Percentiles rank a stretch among this genome's conserved stretches.
These are phyloP conservation scores for Leptopterna dolabrata DNA, from an alignment of 2,888 invertebrate genomes.

Conservation along the genomic window DNA sequence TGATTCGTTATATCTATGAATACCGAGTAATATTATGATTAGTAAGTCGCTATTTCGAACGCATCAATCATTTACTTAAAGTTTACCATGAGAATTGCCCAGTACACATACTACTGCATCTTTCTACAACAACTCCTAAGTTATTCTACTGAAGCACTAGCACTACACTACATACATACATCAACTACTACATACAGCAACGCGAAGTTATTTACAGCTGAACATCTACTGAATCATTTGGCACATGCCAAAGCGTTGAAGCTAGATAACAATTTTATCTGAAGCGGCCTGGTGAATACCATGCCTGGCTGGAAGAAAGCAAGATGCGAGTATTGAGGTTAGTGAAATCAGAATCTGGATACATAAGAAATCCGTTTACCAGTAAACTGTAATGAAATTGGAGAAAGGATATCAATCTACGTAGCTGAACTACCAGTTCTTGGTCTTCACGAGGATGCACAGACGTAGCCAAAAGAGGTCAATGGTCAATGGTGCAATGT, in stretches of 20 bases:
- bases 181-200: neutral
- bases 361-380: too few relatives aligned
- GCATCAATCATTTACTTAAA: too few relatives aligned
- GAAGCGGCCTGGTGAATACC: neutral
- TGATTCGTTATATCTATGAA: too few relatives aligned
- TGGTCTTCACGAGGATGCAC: too few relatives aligned
- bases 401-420: too few relatives aligned
- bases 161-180: neutral
- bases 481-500: too few relatives aligned
- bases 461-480: too few relatives aligned
- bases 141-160: neutral
- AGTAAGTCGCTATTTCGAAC: too few relatives aligned
- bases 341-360: too few relatives aligned
- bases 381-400: too few relatives aligned
- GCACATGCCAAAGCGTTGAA: neutral
- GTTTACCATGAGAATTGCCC: neutral
- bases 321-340: neutral
- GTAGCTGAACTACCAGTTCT: too few relatives aligned
- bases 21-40: too few relatives aligned
- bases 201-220: neutral
- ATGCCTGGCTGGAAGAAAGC: neutral
- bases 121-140: neutral
- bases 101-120: neutral
- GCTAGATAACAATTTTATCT: neutral
- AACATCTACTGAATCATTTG: neutral